phyloP scores from a whole-genome alignment of 2,888 invertebrate species.

The Leptodirus hochenwartii region DNA sequence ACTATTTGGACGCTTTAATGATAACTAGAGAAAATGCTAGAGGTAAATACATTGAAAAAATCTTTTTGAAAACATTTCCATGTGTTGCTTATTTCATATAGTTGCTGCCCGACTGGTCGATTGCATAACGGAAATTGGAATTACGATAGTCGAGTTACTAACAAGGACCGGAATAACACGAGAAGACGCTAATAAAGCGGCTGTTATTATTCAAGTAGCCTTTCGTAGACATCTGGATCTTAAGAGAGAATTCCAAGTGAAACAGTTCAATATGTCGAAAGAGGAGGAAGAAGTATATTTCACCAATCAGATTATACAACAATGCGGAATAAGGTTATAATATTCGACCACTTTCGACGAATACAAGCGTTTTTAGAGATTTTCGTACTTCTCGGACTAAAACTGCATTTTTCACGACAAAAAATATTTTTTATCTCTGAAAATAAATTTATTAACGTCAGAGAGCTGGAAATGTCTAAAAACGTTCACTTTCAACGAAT shows the following conservation, averaged over 20 bases:
- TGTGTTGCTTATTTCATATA: slow-evolving; percentile 6
- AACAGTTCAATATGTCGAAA: slow-evolving; percentile 16
- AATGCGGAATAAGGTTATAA: too few relatives aligned
- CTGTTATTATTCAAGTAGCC: slow-evolving; percentile 20
- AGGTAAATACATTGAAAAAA: slow-evolving; percentile 14
- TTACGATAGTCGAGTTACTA: slow-evolving; percentile 21
- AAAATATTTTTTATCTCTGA: too few relatives aligned
- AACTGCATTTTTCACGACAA: too few relatives aligned
- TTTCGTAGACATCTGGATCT: slow-evolving; percentile 16
- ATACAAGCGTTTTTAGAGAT: too few relatives aligned
- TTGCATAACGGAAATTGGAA: slow-evolving; percentile 21
- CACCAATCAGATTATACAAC: too few relatives aligned
- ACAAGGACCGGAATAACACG: slow-evolving; percentile 19
- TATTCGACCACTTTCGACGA: too few relatives aligned
- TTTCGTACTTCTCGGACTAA: too few relatives aligned
- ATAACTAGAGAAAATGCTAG: slow-evolving; percentile 41
- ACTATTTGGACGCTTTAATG: slow-evolving; percentile 46
- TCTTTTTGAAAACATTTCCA: neutral
- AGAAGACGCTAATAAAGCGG: slow-evolving; percentile 20
- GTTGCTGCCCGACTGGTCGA: slow-evolving; percentile 24
- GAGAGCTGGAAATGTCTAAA: too few relatives aligned
- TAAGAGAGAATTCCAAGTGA: slow-evolving; percentile 17
- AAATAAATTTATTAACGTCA: too few relatives aligned
- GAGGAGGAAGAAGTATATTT: too few relatives aligned
- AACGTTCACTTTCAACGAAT: too few relatives aligned